Evolutionary conservation across 2,888 invertebrate species (phyloP).

Genomic region (Drosophila emarginata): DNA sequence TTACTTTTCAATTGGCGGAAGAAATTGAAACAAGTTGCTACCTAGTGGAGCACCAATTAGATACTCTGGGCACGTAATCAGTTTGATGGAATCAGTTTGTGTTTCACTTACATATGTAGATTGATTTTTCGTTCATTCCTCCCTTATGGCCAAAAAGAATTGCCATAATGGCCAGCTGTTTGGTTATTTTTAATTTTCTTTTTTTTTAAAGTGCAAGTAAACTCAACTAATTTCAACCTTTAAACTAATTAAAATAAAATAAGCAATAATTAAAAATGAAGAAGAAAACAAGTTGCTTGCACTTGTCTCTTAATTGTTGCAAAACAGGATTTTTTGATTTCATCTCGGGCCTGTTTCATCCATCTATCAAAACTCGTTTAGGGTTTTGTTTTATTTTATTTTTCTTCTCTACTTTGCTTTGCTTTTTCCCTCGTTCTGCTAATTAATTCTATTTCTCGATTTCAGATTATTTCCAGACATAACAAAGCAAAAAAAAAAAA

Average conservation of each 20-base stretch:
- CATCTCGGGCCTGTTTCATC: not conserved
- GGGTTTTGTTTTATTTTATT: constrained; percentile 1
- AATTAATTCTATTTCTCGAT: constrained; percentile 13
- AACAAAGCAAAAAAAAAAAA: not conserved
- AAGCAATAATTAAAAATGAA: not conserved
- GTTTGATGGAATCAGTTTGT: not conserved
- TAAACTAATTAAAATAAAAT: constrained; percentile 12
- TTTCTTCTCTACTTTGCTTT: not conserved
- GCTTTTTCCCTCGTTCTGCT: not conserved
- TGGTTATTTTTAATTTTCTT: not conserved
- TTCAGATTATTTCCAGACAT: not conserved
- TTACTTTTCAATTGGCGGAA: not conserved
- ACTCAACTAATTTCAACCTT: constrained; percentile 7
- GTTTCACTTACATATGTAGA: not conserved
- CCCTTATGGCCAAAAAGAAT: not conserved
- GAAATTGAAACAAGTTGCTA: not conserved
- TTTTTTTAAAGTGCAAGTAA: constrained; percentile 2
- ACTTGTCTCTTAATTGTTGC: constrained; percentile 13
- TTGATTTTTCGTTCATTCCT: not conserved
- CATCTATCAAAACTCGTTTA: constrained; percentile 3
- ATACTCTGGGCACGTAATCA: constrained; percentile 12
- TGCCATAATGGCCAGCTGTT: constrained; percentile 9
- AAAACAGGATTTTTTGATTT: constrained; percentile 12
- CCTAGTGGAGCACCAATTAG: constrained; percentile 1
- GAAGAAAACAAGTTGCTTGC: constrained; percentile 15